These are phyloP conservation scores for Cnemophilus loriae DNA, from an alignment of 2,113 vertebrate genomes.

Conservation along the genomic window DNA sequence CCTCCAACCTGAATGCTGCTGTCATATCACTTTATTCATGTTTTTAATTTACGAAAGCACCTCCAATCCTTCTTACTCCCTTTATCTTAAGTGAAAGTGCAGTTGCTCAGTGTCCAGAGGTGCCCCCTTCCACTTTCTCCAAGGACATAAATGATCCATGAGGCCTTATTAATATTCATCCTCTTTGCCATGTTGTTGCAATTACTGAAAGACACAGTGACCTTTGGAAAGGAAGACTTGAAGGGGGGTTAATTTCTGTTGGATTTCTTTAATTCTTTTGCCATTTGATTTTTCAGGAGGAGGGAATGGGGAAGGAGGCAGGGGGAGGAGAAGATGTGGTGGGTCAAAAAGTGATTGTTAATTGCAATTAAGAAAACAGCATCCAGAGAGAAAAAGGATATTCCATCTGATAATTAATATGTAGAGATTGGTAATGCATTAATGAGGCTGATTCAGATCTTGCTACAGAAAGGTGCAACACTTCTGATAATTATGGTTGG, in stretches of 20 bases:
- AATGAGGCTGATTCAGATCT: constrained; percentile 59
- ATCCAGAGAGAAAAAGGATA: constrained; percentile 54
- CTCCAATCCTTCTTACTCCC: background rate
- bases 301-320: background rate
- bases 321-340: constrained; percentile 20
- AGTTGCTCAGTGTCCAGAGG: constrained; percentile 21
- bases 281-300: constrained; percentile 35
- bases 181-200: constrained; percentile 60
- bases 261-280: constrained; percentile 54
- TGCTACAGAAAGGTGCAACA: constrained; percentile 20
- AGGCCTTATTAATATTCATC: constrained; percentile 64
- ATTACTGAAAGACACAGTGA: constrained; percentile 64
- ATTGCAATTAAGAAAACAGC: constrained; percentile 64
- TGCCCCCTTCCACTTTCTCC: constrained; percentile 6
- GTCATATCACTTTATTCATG: background rate
- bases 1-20: background rate
- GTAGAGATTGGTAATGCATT: constrained; percentile 44
- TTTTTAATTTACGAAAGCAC: background rate
- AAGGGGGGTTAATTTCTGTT: constrained; percentile 43
- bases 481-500: constrained; percentile 1
- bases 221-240: constrained; percentile 60
- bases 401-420: constrained; percentile 63
- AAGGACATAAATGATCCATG: constrained; percentile 39
- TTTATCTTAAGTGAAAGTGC: constrained; percentile 10
- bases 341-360: constrained; percentile 65